Conservation (phyloP, 2,888 invertebrate species). For the Sturmia bella region DNA sequence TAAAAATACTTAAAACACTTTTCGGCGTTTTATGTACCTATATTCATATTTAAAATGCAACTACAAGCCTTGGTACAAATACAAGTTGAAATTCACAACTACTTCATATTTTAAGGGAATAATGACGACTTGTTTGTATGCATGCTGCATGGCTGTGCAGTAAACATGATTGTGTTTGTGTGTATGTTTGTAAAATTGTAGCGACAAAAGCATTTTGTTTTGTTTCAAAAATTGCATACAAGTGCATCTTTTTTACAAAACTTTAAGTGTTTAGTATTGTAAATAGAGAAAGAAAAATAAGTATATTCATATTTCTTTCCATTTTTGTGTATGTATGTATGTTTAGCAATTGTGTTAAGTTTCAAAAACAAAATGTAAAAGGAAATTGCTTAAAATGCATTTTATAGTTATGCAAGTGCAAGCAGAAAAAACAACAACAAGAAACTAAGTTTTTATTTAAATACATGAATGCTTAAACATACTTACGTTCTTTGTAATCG, state of each 20-base stretch:
- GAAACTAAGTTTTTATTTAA: constrained; percentile 26
- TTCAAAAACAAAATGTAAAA: constrained; percentile 45
- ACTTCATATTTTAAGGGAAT: constrained; percentile 48
- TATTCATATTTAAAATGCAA: constrained; percentile 23
- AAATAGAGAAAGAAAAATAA: constrained; percentile 21
- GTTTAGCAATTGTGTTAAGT: constrained; percentile 50
- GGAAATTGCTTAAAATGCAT: constrained; percentile 70
- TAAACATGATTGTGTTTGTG: not conserved
- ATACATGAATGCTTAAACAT: constrained; percentile 1
- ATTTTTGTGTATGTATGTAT: not conserved
- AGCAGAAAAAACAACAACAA: constrained; percentile 36
- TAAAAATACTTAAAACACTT: constrained; percentile 41
- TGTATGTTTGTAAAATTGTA: not conserved
- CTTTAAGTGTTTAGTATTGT: constrained; percentile 10
- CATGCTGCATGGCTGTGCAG: not conserved
- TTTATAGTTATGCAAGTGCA: constrained; percentile 43
- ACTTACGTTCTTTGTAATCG: not conserved
- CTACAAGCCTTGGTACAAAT: constrained; percentile 5
- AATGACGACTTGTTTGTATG: constrained; percentile 38
- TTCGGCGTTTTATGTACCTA: constrained; percentile 3
- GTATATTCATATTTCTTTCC: constrained; percentile 2
- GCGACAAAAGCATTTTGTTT: constrained; percentile 25
- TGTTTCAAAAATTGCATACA: constrained; percentile 22
- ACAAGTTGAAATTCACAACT: constrained; percentile 37
- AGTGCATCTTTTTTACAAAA: constrained; percentile 3